A percentile compares a stretch with the other conserved stretches of the same genome.
These are phyloP conservation scores for Aspidapion aeneum DNA, from an alignment of 2,888 invertebrate genomes.

Conservation along the genomic window DNA sequence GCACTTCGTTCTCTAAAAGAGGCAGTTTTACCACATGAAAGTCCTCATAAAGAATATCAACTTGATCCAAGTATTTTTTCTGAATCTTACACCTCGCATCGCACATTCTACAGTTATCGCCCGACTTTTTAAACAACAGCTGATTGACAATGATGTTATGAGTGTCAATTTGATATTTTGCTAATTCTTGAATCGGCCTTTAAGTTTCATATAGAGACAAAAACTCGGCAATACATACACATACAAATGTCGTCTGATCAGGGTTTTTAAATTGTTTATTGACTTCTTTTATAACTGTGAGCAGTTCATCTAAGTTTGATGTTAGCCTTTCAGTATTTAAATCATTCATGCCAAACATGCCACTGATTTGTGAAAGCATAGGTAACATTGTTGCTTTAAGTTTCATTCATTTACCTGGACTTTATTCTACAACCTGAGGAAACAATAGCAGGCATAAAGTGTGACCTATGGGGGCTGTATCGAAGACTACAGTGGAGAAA, in stretches of 20 bases:
- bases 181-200: slow-evolving; percentile 92
- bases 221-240: slow-evolving; percentile 99
- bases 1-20: slow-evolving; percentile 89
- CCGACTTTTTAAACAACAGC: slow-evolving; percentile 68
- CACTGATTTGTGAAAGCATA: slow-evolving; percentile 73
- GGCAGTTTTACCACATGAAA: slow-evolving; percentile 96
- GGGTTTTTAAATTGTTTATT: slow-evolving; percentile 97
- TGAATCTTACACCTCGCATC: slow-evolving; percentile 84
- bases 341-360: slow-evolving; percentile 82
- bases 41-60: slow-evolving; percentile 96
- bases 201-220: slow-evolving; percentile 98
- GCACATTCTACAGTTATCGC: slow-evolving; percentile 83
- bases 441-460: slow-evolving; percentile 94
- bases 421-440: slow-evolving; percentile 95
- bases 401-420: slow-evolving; percentile 88
- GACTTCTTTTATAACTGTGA: slow-evolving; percentile 90
- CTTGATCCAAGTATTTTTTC: slow-evolving; percentile 96
- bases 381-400: slow-evolving; percentile 80
- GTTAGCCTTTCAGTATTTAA: slow-evolving; percentile 91
- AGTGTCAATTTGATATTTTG: slow-evolving; percentile 94
- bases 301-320: slow-evolving; percentile 90
- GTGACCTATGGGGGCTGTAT: slow-evolving; percentile 99
- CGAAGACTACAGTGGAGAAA: slow-evolving; percentile 98
- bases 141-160: slow-evolving; percentile 99
- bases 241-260: slow-evolving; percentile 97